Conservation (phyloP, 1,140 invertebrate genomes). For the Wiebesia pumilae region DNA sequence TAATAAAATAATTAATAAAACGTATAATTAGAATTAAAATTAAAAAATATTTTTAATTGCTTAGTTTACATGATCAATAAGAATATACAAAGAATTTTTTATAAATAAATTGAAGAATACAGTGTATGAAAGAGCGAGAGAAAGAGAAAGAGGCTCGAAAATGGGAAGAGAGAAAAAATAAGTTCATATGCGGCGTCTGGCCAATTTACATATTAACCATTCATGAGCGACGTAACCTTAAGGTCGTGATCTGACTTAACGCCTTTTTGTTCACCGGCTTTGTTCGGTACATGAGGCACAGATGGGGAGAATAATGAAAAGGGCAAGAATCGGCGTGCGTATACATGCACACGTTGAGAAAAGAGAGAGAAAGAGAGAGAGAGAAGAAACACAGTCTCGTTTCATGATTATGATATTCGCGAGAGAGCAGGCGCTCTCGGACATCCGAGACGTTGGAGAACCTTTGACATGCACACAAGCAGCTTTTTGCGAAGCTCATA, state of each 20-base stretch:
- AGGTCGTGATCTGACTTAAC: conserved; percentile 70
- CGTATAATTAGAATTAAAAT: neutral
- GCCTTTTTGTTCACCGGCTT: conserved; percentile 68
- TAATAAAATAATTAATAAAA: no score
- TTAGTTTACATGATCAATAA: no score
- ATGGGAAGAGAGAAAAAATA: conserved; percentile 11
- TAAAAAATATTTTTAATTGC: no score
- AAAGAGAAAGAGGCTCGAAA: neutral
- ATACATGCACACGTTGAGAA: neutral
- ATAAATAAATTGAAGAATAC: neutral
- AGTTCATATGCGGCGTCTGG: conserved; percentile 18
- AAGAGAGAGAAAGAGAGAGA: neutral
- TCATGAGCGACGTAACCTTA: conserved; percentile 55
- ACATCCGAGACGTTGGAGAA: conserved; percentile 15
- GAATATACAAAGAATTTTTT: no score
- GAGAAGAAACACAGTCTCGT: conserved; percentile 12
- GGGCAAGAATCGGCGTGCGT: conserved; percentile 25
- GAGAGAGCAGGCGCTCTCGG: neutral
- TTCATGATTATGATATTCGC: conserved; percentile 44
- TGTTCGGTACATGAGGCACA: conserved; percentile 41
- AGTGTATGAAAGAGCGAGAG: neutral
- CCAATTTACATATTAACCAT: conserved; percentile 70
- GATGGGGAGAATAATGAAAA: conserved; percentile 45
- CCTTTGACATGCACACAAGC: neutral
- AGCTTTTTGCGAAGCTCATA: neutral